Evolutionary conservation across 2,888 invertebrate species (phyloP).

Genomic region (Orchesellides sinensis): DNA sequence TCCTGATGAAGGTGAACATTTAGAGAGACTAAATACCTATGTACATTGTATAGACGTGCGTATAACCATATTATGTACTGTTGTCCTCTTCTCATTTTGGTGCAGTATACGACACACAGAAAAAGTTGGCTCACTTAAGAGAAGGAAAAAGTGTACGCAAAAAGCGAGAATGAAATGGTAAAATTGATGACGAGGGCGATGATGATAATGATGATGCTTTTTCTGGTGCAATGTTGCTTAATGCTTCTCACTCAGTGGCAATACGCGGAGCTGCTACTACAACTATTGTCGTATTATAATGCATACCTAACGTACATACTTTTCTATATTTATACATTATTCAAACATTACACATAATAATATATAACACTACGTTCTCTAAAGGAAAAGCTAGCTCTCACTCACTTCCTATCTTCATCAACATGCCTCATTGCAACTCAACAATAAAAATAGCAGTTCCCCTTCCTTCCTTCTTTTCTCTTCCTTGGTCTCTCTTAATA

Average conservation of each 20-base stretch:
- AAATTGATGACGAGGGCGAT: conserved; percentile 46
- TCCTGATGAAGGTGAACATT: not conserved
- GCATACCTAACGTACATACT: not conserved
- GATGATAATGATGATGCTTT: conserved; percentile 22
- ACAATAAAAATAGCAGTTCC: conserved; percentile 57
- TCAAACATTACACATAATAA: no score
- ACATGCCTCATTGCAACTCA: conserved; percentile 56
- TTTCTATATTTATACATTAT: not conserved
- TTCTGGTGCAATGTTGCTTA: conserved; percentile 17
- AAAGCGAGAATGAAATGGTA: conserved; percentile 25
- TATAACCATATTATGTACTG: not conserved
- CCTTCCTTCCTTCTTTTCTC: conserved; percentile 19
- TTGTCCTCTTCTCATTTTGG: not conserved
- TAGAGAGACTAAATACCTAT: not conserved
- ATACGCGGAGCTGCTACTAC: no score
- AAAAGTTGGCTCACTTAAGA: not conserved
- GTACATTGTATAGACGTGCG: not conserved
- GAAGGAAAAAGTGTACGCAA: not conserved
- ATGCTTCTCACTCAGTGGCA: not conserved
- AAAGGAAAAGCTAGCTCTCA: conserved; percentile 2
- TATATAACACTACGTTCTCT: no score
- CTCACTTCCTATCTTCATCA: conserved; percentile 52
- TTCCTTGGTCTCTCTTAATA: conserved; percentile 22
- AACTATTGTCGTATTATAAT: not conserved
- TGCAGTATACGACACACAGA: not conserved